phyloP scores from a whole-genome alignment of 2,113 vertebrate species.

The Mirounga angustirostris region DNA sequence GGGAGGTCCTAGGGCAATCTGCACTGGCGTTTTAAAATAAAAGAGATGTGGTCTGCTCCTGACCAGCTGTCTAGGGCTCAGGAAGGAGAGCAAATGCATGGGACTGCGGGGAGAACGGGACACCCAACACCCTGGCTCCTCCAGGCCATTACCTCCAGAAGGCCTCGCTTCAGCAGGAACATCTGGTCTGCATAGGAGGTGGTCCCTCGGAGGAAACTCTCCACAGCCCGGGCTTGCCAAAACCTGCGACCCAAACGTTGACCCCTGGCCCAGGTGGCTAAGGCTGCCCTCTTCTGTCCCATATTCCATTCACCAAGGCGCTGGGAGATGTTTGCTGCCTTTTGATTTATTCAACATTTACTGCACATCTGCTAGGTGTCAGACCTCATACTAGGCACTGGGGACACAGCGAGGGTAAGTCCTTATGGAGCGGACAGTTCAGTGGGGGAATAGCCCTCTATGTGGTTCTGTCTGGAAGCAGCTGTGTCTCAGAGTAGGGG shows the following conservation, averaged over 20 bases:
- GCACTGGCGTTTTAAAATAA: not conserved
- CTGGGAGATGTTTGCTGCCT: not conserved
- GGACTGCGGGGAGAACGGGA: not conserved
- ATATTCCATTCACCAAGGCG: conserved; percentile 1
- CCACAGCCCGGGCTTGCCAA: conserved; percentile 99
- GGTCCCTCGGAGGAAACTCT: conserved; percentile 98
- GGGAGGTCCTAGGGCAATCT: not conserved
- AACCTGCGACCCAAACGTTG: conserved; percentile 89
- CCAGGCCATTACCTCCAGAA: conserved; percentile 93
- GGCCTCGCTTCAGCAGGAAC: conserved; percentile 97
- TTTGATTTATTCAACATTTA: not conserved
- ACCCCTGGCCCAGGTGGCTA: conserved; percentile 59
- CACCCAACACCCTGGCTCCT: conserved; percentile 34
- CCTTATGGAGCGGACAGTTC: not conserved
- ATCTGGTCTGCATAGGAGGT: conserved; percentile 99
- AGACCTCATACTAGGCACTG: not conserved
- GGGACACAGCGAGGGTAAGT: not conserved
- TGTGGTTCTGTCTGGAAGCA: not conserved
- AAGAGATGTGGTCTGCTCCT: not conserved
- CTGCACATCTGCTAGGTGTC: not conserved
- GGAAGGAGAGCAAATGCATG: not conserved
- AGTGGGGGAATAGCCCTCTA: not conserved
- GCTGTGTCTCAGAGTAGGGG: not conserved
- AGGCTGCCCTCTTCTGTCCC: conserved; percentile 47
- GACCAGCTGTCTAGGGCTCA: not conserved